Conservation (phyloP, 2,888 invertebrate genomes). For the Parthenolecanium corni region DNA sequence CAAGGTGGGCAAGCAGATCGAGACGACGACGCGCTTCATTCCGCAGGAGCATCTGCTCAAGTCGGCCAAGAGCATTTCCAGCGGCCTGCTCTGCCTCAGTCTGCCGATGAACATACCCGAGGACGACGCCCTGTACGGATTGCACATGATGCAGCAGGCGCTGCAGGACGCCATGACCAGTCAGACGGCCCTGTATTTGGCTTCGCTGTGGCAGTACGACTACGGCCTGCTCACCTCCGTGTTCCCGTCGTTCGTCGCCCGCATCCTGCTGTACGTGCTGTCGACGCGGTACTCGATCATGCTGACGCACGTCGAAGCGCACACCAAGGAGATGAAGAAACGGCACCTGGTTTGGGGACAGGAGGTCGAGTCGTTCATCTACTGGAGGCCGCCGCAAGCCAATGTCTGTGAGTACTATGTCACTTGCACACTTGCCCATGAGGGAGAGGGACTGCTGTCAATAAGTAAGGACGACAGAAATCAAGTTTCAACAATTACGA, state of each 20-base stretch:
- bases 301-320: slow-evolving; percentile 46
- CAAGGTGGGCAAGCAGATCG: slow-evolving; percentile 46
- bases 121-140: slow-evolving; percentile 39
- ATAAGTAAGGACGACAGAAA: no score
- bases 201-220: slow-evolving; percentile 45
- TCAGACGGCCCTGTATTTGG: slow-evolving; percentile 45
- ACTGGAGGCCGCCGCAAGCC: slow-evolving; percentile 64
- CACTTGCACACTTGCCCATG: background rate
- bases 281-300: slow-evolving; percentile 56
- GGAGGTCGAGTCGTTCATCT: slow-evolving; percentile 50
- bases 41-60: slow-evolving; percentile 46
- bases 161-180: slow-evolving; percentile 41
- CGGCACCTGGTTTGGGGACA: slow-evolving; percentile 51
- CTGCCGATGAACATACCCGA: slow-evolving; percentile 45
- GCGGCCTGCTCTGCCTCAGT: slow-evolving; percentile 54
- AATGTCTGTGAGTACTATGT: slow-evolving; percentile 52
- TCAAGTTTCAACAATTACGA: no score
- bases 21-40: slow-evolving; percentile 52
- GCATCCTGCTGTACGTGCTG: slow-evolving; percentile 50
- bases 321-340: slow-evolving; percentile 37
- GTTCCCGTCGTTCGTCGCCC: slow-evolving; percentile 48
- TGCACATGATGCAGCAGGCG: slow-evolving; percentile 39
- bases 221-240: slow-evolving; percentile 49
- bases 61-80: slow-evolving; percentile 36
- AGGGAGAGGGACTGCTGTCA: no score